Percentiles rank a stretch among this genome's conserved stretches.
Conservation (phyloP, 2,113 vertebrate genomes). For the Octodon degus region DNA sequence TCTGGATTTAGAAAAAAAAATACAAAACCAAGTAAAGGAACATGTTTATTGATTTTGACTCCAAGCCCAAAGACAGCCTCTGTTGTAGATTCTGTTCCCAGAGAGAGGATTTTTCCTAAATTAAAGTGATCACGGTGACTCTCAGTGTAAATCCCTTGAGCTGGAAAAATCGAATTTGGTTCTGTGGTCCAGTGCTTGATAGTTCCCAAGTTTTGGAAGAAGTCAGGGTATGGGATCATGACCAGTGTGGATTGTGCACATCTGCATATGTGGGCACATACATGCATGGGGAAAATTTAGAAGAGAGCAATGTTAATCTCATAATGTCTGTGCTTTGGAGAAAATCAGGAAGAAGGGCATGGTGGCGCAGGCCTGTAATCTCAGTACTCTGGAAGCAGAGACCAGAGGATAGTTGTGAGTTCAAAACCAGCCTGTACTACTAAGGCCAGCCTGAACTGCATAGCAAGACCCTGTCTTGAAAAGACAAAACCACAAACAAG, state of each 20-base stretch:
- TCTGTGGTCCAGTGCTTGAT: slow-evolving; percentile 52
- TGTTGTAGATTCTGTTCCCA: slow-evolving; percentile 56
- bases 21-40: slow-evolving; percentile 50
- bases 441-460: too few species aligned
- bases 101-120: slow-evolving; percentile 59
- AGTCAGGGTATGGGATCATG: background rate
- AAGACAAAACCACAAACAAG: too few species aligned
- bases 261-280: slow-evolving; percentile 7
- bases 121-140: slow-evolving; percentile 57
- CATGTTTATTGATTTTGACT: slow-evolving; percentile 79
- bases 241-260: background rate
- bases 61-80: slow-evolving; percentile 61
- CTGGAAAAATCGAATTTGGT: slow-evolving; percentile 67
- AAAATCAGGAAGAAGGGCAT: background rate
- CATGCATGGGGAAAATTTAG: background rate
- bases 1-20: slow-evolving; percentile 49
- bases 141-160: slow-evolving; percentile 59
- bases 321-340: background rate
- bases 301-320: background rate
- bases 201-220: background rate
- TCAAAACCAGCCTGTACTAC: too few species aligned
- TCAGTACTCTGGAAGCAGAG: too few species aligned
- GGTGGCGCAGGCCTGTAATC: too few species aligned
- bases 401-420: too few species aligned
- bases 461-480: too few species aligned